These are phyloP conservation scores for Neoaliturus tenellus DNA, from an alignment of 2,888 invertebrate genomes.

Conservation along the genomic window DNA sequence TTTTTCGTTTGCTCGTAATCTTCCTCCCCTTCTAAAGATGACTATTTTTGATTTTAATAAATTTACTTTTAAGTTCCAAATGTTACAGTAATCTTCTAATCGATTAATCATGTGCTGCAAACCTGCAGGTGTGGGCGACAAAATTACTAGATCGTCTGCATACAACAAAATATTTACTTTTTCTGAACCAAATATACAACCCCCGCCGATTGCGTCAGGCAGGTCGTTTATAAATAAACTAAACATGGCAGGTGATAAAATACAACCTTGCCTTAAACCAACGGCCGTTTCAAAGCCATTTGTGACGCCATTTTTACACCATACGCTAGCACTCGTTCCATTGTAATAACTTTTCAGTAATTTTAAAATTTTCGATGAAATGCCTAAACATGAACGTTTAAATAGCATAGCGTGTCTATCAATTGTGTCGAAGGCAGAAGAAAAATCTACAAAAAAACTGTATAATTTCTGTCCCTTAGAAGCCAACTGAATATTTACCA, in stretches of 20 bases:
- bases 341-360: slow-evolving; percentile 50
- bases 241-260: slow-evolving; percentile 60
- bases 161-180: slow-evolving; percentile 57
- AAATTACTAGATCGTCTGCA: slow-evolving; percentile 62
- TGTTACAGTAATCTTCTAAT: slow-evolving; percentile 58
- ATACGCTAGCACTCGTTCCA: background rate
- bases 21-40: slow-evolving; percentile 56
- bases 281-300: slow-evolving; percentile 52
- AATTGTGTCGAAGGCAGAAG: slow-evolving; percentile 62
- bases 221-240: slow-evolving; percentile 58
- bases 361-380: no score
- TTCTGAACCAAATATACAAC: slow-evolving; percentile 45
- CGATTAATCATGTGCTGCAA: slow-evolving; percentile 58
- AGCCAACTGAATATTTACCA: slow-evolving; percentile 57
- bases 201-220: slow-evolving; percentile 49
- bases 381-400: slow-evolving; percentile 30
- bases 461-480: slow-evolving; percentile 57
- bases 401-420: slow-evolving; percentile 50
- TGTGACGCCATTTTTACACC: slow-evolving; percentile 32
- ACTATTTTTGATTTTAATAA: slow-evolving; percentile 64
- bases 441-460: slow-evolving; percentile 47
- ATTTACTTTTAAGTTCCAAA: slow-evolving; percentile 60
- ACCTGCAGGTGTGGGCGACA: slow-evolving; percentile 54
- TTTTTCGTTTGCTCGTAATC: background rate
- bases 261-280: slow-evolving; percentile 62